Base-by-base conservation (phyloP, 2,888 invertebrate genomes). In the Troilus luridus region DNA sequence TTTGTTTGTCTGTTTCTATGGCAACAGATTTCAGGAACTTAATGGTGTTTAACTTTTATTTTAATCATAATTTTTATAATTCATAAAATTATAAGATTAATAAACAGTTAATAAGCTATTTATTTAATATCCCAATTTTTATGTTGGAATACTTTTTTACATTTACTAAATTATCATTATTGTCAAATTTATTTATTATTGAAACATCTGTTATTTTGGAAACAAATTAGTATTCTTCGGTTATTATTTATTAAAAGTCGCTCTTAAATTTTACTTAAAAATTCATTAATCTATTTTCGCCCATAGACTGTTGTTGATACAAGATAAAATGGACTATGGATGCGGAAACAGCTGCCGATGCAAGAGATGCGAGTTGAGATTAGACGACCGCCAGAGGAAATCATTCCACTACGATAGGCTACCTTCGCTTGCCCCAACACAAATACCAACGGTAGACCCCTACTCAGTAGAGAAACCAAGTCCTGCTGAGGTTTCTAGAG, bases 271-370 rank as follows among this genome's bases (percentile, higher is more conserved):
- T 77, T 17, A 67, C 12, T 24, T 24, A 24, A 67, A 41, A 77
- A 77, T 41, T 24, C 24, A 7, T 77, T 41, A 77, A 8, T 17
- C 27, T 77, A 12, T 27, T 77, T 41, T 41, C 41, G 6, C 12
- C 9, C 41, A 77, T 77, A 17, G 27, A 6, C 8, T 77, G 17
- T 77, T 77, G 17, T 77, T 41, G 9, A 77, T 17, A 72, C 8
- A 77, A 77, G 72, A 41, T n/a, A 85, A n/a, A 19, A 85, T 85
- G 85, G 85, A 56, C 12, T n/a, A 12, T 12, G 85, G 85, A n/a
- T 85, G 85, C 58, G 7, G n/a, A 56, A 56, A 58, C 56, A 85
- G 56, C n/a, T 85, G 85, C 56, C 56, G 85, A 3, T 85, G 85
- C n/a, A 85, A 58, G 85, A 54, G 56, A 7, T 85, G 85, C 56